A percentile compares a stretch with the other conserved stretches of the same genome.
phyloP scores from a whole-genome alignment of 1,140 invertebrate species.

The Neodiprion lecontei region DNA sequence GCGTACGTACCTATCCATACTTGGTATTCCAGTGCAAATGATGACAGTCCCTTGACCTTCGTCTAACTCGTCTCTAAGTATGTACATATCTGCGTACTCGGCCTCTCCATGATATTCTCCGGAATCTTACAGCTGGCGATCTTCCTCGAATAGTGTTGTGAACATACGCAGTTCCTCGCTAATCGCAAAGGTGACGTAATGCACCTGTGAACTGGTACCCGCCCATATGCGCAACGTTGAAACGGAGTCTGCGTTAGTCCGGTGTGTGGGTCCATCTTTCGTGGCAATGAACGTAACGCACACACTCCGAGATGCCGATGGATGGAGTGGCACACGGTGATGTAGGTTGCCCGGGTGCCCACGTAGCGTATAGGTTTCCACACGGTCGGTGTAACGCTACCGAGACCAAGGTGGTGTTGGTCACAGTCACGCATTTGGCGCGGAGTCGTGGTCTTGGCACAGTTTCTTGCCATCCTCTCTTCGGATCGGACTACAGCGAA shows the following conservation, averaged over 20 bases:
- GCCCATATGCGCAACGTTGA: background rate
- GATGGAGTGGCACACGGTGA: background rate
- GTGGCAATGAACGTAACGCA: background rate
- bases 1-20: too few species aligned
- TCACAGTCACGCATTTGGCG: slow-evolving; percentile 1
- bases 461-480: slow-evolving; percentile 14
- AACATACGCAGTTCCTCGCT: background rate
- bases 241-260: background rate
- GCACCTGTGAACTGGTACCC: background rate
- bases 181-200: background rate
- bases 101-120: background rate
- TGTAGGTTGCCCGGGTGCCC: background rate
- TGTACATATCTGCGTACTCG: too few species aligned
- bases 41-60: too few species aligned
- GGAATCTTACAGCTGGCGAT: background rate
- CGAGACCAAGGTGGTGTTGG: background rate
- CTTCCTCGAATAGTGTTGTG: background rate
- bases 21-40: too few species aligned
- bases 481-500: background rate
- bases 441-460: slow-evolving; percentile 11
- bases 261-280: background rate
- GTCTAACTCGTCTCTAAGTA: too few species aligned
- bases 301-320: too few species aligned
- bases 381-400: background rate
- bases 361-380: background rate